Base-by-base conservation (phyloP, 2,113 vertebrate species). In the Pseudois nayaur region DNA sequence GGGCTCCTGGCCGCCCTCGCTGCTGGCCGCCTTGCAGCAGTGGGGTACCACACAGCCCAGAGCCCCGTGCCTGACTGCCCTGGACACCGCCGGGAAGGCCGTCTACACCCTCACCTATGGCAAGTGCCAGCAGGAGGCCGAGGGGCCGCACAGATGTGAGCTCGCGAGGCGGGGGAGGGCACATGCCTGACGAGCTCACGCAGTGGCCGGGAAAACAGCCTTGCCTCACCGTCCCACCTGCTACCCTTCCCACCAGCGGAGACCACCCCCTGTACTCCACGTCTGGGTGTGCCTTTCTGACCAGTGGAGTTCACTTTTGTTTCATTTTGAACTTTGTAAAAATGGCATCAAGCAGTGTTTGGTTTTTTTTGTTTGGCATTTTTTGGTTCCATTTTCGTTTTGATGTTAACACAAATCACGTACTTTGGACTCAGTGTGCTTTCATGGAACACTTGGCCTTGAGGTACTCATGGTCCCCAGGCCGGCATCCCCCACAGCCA, bases 21-120 rank as follows among this genome's bases (percentile, higher is more conserved):
- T 99, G 96, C 98, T 99, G 97, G 99, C 99, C 7, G 99, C 99
- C 52, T 96, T 99, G 94, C 99, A 99, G 85, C 99, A 98, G 76
- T 99, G 99, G 99, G 99, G 99, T 31, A 99, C 99, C 8, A 99
- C 99, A 0, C 99, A 99, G 54, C 99, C 99, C 12, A 99, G 99
- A 98, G 99, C 99, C 60, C 99, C 99, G 2, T 99, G 99, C 91
- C 99, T 99, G 84, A 99, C 99, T 0, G 99, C 99, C 0, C 93
- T 99, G 97, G 99, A 99, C 94, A 99, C 99, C 0, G 98, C 99
- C 0, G 99, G 99, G 96, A 99, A 99, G 96, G 99, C 99, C 0
- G 3, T 99, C 84, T 99, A 99, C 90, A 99, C 99, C 0, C 99
- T 99, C 52, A 99, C 99, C n/a, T 99, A 99, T 0, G 99, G 99